Evolutionary conservation across 2,113 vertebrate species (phyloP), one percentile per base, ranked within the genome.

Genomic region (Ictalurus punctatus): DNA sequence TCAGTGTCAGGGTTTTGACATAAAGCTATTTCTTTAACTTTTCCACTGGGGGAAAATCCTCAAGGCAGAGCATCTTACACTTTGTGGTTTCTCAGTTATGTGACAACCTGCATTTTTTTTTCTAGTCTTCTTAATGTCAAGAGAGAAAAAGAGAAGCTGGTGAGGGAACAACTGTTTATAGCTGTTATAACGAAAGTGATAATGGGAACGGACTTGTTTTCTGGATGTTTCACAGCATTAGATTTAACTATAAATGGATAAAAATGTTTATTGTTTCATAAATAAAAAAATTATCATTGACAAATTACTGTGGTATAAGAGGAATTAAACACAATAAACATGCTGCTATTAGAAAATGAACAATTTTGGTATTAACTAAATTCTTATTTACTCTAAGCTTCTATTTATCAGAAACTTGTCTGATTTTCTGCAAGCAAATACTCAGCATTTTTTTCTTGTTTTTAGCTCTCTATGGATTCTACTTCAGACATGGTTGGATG

Each of bases 401-500:
- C 2, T 4, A 19, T 56, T 9, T 58, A 1, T 79, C 25, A 52
- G 12, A 52, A 27, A 54, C 23, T 17, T 34, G 27, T 58, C 52
- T 54, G 78, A 30, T 81, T 54, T 56, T 81, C 52, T 56, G 12
- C 48, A 30, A 56, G 78, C 27, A 54, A 17, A 52, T 52, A 6
- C 12, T 79, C 23, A 79, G 76, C 7, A 21, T 52, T 44, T 23
- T 80, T 30, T 10, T 67, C 0, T 27, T 69, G 25, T 52, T 56
- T 85, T 69, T 73, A 96, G 95, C 0, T 89, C 95, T 40, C 92
- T 97, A 92, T 73, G 94, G 91, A 84, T 91, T 82, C 90, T 96
- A 7, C 87, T 96, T 74, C 96, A 97, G 86, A 95, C 91, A 58
- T 98, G 97, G 97, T 91, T 98, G 73, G 96, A 94, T 16, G 95